Evolutionary conservation across 2,113 vertebrate genomes (phyloP), one percentile per base, ranked within the genome.

Genomic region (Brienomyrus brachyistius): DNA sequence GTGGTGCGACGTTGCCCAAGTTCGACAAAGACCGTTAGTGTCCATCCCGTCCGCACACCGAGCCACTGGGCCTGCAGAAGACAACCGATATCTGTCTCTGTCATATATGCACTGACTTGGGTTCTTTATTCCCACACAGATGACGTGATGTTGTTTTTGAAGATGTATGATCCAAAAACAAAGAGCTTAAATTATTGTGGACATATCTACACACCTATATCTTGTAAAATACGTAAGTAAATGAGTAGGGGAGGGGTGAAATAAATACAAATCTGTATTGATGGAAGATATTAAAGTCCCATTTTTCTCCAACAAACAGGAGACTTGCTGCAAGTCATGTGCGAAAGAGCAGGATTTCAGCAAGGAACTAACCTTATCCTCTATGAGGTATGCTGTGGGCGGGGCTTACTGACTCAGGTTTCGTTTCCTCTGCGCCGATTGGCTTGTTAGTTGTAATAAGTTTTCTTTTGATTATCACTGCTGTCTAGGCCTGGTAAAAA

Each of bases 121-220:
- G 21, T 48, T 47, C 19, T n/a, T 48, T 84, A 3, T 50, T 70
- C 45, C 92, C 27, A 92, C 94, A 31, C 91, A 99, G 98, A 99
- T 94, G 98, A 99, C 92, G 98, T 99, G 91, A 99, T 99, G 98
- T 96, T 99, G 92, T 99, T 99, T 95, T 94, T 99, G 95, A 99
- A 99, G 95, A 99, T 99, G 98, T 99, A 99, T 90, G 98, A 99
- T 94, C 97, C 98, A 84, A 99, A 99, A 96, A 98, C 98, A 93
- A 96, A 97, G 96, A 99, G 98, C 96, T 97, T 99, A 97, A 99
- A 99, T 97, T 99, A 99, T 96, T 99, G 98, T 96, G 98, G 98
- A 96, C 98, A 99, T 96, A 99, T 99, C 97, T 99, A 99, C 94
- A 99, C 98, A 83, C 98, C 98, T 94, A 99, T 99, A 97, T 99